Percentiles rank a stretch among this genome's conserved stretches.
Evolutionary conservation across 1,140 invertebrate genomes (phyloP).

Genomic region (Drosophila punjabiensis): DNA sequence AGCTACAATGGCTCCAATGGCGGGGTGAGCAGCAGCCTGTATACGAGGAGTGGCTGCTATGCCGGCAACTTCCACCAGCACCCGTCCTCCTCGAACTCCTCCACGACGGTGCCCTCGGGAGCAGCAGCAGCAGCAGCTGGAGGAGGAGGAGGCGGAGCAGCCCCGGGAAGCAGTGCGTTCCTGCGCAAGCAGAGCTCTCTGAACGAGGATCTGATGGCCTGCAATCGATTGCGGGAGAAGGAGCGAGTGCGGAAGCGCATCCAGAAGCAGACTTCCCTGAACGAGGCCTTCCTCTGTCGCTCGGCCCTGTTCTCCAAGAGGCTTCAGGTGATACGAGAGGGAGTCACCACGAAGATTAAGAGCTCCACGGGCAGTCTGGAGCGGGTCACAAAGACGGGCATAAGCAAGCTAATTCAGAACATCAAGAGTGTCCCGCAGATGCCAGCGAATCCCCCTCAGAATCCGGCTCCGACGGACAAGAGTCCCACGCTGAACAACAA

Average conservation of each 20-base stretch:
- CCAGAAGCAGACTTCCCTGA: constrained; percentile 94
- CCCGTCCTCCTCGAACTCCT: constrained; percentile 9
- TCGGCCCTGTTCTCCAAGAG: constrained; percentile 90
- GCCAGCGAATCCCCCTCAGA: constrained; percentile 12
- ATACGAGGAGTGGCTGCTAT: constrained; percentile 57
- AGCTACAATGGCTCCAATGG: constrained; percentile 67
- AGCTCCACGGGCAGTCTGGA: constrained; percentile 92
- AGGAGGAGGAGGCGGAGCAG: constrained; percentile 3
- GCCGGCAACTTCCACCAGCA: constrained; percentile 48
- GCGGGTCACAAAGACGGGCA: constrained; percentile 91
- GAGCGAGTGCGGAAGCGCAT: constrained; percentile 94
- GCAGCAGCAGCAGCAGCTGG: neutral
- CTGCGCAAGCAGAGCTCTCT: constrained; percentile 94
- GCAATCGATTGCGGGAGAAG: constrained; percentile 92
- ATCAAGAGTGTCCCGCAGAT: constrained; percentile 87
- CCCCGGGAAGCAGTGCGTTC: constrained; percentile 41
- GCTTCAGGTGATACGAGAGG: constrained; percentile 93
- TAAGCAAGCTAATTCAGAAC: constrained; percentile 91
- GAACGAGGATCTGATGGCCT: constrained; percentile 95
- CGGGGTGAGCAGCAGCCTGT: constrained; percentile 68
- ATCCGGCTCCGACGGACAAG: constrained; percentile 10
- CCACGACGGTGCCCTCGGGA: neutral
- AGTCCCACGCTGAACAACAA: constrained; percentile 42
- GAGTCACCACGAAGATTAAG: constrained; percentile 92
- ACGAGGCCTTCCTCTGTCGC: constrained; percentile 93